Conservation (phyloP, 2,797 vertebrate species). For the Pteropus rufus region DNA sequence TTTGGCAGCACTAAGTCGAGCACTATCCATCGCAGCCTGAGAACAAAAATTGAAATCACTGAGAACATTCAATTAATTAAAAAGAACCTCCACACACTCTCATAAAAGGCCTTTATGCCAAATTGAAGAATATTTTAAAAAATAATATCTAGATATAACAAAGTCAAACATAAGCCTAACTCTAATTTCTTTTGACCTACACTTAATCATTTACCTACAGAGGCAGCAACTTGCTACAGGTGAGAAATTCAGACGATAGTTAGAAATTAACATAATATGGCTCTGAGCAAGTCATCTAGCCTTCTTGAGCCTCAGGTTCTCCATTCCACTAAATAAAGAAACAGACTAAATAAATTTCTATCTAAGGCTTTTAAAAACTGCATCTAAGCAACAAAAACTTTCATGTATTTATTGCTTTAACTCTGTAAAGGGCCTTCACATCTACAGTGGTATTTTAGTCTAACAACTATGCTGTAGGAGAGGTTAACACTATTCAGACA, state of each 20-base stretch:
- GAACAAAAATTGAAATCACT: constrained; percentile 1
- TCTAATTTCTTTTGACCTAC: neutral
- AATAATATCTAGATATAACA: neutral
- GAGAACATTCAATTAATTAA: neutral
- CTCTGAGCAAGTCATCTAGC: neutral
- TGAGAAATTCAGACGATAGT: neutral
- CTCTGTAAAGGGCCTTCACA: neutral
- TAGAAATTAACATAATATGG: neutral
- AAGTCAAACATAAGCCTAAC: constrained; percentile 1
- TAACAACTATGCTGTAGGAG: neutral
- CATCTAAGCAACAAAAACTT: neutral
- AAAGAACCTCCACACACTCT: neutral
- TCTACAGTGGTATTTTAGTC: neutral
- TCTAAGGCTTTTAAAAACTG: neutral
- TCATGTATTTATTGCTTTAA: neutral
- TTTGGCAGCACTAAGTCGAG: constrained; percentile 96
- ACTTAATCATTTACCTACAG: neutral
- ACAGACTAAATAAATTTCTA: neutral
- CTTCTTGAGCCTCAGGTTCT: neutral
- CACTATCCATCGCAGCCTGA: constrained; percentile 96
- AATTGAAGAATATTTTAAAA: neutral
- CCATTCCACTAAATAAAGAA: neutral
- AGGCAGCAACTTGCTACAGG: neutral
- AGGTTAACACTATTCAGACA: neutral
- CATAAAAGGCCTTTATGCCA: neutral